Evolutionary conservation across 37 sponge, comb jelly and placozoan species (phyloP).

Genomic region (Ephydatia muelleri): DNA sequence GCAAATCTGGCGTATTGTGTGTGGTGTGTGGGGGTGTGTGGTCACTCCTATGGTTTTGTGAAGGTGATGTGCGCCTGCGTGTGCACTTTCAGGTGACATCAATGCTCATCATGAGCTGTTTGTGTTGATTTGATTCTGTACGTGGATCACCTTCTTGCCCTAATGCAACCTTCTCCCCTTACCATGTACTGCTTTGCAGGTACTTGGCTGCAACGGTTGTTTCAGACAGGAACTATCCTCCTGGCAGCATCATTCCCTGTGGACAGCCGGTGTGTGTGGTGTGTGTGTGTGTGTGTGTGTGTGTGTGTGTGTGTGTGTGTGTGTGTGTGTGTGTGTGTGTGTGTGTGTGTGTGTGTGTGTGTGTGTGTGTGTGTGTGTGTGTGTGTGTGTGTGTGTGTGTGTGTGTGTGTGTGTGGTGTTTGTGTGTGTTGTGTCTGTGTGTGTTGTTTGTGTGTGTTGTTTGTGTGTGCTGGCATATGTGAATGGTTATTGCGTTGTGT

Average conservation of each 20-base stretch:
- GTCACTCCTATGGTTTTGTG: background rate
- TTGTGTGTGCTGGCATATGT: background rate
- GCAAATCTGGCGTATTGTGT: background rate
- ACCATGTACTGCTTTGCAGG: background rate
- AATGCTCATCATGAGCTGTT: background rate
- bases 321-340: background rate
- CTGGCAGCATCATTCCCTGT: constrained; percentile 29
- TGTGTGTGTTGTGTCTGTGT: no score
- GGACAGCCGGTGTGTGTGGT: constrained; percentile 34
- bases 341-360: no score
- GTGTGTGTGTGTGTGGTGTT: no score
- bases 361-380: no score
- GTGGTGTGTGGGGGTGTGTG: background rate
- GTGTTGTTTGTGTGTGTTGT: no score
- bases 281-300: no score
- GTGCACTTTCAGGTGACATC: background rate
- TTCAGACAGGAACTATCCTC: constrained; percentile 58
- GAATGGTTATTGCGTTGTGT: constrained; percentile 5
- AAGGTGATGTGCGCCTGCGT: background rate
- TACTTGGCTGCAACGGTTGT: constrained; percentile 47
- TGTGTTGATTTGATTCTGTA: no score
- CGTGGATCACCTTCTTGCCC: no score
- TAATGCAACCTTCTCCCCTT: no score
- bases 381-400: no score
- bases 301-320: background rate